Evolutionary conservation across 2,888 invertebrate genomes (phyloP), one percentile per base, ranked within the genome.

Genomic region (Parochlus steinenii): DNA sequence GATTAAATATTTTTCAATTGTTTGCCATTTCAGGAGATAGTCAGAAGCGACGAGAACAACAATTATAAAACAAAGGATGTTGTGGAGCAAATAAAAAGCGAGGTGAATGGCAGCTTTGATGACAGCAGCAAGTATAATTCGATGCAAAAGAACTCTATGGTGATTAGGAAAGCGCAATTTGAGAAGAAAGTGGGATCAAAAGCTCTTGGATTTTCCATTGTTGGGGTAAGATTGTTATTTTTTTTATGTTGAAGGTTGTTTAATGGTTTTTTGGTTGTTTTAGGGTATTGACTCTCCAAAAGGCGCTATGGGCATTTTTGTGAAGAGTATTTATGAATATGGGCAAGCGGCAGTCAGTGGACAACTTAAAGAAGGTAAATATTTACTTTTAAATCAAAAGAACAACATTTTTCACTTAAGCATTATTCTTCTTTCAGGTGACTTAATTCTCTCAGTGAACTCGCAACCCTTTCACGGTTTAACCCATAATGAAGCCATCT

Each of bases 171-270:
- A 30, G 71, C 74, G 40, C 65, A 67, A 40, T 78, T 78, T 50
- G 69, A 70, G 38, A 87, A 87, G 54, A 85, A 85, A 30, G 76
- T 78, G 3, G 80, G 83, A 10, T 74, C 75, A 41, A 86, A 85
- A 56, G 80, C 82, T 22, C 68, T 87, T 15, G 87, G 87, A 12
- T 87, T 87, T 60, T 86, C 85, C 45, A 82, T 87, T 45, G 86
- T 87, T 14, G 89, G 87, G 8, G 86, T 19, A 14, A 12, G 19
- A 15, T 14, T 29, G n/a, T n/a, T n/a, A n/a, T n/a, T n/a, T n/a
- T n/a, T n/a, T n/a, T n/a, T n/a, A n/a, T n/a, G n/a, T n/a, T n/a
- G n/a, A n/a, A n/a, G n/a, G n/a, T n/a, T n/a, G n/a, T n/a, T n/a
- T n/a, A n/a, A n/a, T n/a, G n/a, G n/a, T n/a, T n/a, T n/a, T n/a